Conservation (phyloP, 53 echinoderm and acorn worm species). For the Holothuria leucospilota region DNA sequence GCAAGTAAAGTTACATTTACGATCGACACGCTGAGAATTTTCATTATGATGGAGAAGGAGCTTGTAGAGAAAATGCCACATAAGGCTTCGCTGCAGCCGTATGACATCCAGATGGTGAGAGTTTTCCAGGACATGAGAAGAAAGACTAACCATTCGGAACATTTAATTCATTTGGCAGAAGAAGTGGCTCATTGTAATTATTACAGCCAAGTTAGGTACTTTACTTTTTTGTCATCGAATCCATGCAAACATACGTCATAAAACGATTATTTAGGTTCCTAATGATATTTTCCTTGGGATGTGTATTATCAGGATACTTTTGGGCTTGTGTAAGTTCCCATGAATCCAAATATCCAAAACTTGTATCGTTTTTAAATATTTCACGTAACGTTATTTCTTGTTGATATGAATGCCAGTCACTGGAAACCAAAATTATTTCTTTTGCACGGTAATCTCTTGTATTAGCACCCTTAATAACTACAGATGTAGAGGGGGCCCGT, state of each 20-base stretch:
- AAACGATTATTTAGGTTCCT: not conserved
- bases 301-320: not conserved
- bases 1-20: too few species aligned
- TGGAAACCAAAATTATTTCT: not conserved
- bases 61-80: too few species aligned
- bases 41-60: too few species aligned
- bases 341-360: constrained; percentile 3
- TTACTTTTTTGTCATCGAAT: too few species aligned
- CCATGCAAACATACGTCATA: constrained; percentile 1
- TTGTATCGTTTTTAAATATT: constrained; percentile 1
- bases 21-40: too few species aligned
- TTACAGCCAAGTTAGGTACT: too few species aligned
- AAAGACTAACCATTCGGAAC: too few species aligned
- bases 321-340: constrained; percentile 5
- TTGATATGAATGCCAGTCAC: constrained; percentile 14
- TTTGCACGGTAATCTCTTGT: not conserved
- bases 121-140: too few species aligned
- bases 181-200: too few species aligned
- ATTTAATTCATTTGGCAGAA: too few species aligned
- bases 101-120: too few species aligned
- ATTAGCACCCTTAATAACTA: constrained; percentile 2
- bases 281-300: not conserved
- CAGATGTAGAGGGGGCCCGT: not conserved
- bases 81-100: too few species aligned
- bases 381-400: not conserved